Percentiles rank a stretch among this genome's conserved stretches.
phyloP scores from a whole-genome alignment of 2,888 invertebrate genomes.

The Pherbina coryleti region DNA sequence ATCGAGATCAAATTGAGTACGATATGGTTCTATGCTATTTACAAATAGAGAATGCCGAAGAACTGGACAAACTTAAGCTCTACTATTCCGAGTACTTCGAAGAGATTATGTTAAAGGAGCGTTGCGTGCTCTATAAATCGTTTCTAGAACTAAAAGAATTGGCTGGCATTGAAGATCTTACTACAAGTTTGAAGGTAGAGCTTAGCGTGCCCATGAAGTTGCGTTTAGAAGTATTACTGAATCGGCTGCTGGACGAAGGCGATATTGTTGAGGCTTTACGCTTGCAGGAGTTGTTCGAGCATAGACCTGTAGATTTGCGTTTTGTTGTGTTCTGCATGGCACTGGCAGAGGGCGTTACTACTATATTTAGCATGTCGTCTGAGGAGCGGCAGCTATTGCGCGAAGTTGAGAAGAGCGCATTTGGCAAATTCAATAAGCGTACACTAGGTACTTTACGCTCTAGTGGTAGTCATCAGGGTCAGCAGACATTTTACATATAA shows the following conservation, averaged over 20 bases:
- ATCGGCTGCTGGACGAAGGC: constrained; percentile 71
- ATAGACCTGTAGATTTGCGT: constrained; percentile 71
- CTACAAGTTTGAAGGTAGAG: constrained; percentile 56
- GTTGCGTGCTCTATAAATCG: constrained; percentile 67
- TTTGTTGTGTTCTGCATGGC: constrained; percentile 74
- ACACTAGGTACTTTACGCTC: constrained; percentile 56
- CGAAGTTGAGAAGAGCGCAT: constrained; percentile 67
- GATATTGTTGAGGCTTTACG: constrained; percentile 74
- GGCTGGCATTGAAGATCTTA: constrained; percentile 67
- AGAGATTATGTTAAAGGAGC: constrained; percentile 65
- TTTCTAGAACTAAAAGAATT: constrained; percentile 67
- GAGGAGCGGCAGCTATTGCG: constrained; percentile 75
- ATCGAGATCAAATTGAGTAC: constrained; percentile 68
- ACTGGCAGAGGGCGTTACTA: constrained; percentile 74
- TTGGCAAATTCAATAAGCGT: constrained; percentile 67
- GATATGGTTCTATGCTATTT: constrained; percentile 67
- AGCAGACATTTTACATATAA: neutral
- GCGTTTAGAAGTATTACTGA: constrained; percentile 69
- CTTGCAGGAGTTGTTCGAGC: constrained; percentile 70
- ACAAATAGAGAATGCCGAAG: constrained; percentile 50
- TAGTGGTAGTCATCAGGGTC: constrained; percentile 39
- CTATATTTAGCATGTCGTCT: constrained; percentile 73
- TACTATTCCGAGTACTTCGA: constrained; percentile 69
- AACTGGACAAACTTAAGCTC: constrained; percentile 54
- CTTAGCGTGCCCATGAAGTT: constrained; percentile 60